Percentiles rank a stretch among this genome's conserved stretches.
Conservation (phyloP, 2,888 invertebrate species). For the Endotricha flammealis region DNA sequence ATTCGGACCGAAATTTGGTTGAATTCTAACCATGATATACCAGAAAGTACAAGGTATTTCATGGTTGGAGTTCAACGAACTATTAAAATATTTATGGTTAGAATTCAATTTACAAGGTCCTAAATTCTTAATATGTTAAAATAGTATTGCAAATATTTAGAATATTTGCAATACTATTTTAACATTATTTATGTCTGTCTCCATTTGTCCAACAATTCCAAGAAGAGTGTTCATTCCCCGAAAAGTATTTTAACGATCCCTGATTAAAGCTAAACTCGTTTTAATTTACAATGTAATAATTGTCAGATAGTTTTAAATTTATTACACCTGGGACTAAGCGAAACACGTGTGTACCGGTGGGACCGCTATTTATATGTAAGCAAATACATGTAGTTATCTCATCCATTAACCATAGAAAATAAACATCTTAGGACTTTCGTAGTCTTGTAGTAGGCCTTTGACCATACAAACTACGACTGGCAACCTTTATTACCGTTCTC, state of each 20-base stretch:
- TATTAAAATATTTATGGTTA: no score
- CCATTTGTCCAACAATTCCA: constrained; percentile 22
- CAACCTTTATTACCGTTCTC: no score
- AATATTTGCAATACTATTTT: no score
- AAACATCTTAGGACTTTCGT: constrained; percentile 34
- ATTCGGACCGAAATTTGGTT: no score
- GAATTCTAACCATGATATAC: no score
- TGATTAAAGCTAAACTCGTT: constrained; percentile 31
- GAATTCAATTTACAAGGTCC: no score
- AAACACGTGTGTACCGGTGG: constrained; percentile 46
- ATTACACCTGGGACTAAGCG: constrained; percentile 37
- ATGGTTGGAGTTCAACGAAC: no score
- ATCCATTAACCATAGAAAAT: constrained; percentile 55
- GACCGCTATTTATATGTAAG: constrained; percentile 50
- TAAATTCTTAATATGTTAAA: no score
- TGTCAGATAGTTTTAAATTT: constrained; percentile 35
- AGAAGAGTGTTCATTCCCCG: constrained; percentile 20
- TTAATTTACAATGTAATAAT: constrained; percentile 36
- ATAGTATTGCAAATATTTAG: no score
- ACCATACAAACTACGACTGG: no score
- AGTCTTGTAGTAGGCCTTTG: constrained; percentile 28
- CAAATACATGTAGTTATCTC: constrained; percentile 37
- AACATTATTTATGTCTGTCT: constrained; percentile 23
- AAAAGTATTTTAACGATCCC: constrained; percentile 30
- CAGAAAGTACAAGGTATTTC: no score